These are phyloP conservation scores for Pelvicachromis taeniatus DNA, from an alignment of 2,113 vertebrate genomes.

Conservation along the genomic window DNA sequence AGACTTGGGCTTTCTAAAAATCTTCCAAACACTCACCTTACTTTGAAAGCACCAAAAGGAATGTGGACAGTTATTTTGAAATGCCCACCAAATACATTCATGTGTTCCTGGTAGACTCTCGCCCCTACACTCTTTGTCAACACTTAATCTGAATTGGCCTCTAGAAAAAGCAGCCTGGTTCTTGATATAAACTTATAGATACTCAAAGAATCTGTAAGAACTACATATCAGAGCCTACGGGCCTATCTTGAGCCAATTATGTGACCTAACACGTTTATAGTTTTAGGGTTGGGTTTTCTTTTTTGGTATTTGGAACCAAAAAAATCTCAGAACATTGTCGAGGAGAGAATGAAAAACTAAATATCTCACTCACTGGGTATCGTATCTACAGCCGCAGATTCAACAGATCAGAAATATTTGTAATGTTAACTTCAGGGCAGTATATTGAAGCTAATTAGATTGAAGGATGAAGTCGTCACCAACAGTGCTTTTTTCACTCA, in stretches of 20 bases:
- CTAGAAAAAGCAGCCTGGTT: background rate
- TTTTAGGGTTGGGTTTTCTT: background rate
- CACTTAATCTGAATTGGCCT: background rate
- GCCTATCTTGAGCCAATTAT: background rate
- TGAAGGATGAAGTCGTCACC: background rate
- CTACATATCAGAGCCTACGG: background rate
- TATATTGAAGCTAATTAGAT: background rate
- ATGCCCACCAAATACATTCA: background rate
- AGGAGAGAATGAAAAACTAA: background rate
- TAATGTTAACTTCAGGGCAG: background rate
- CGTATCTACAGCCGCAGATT: background rate
- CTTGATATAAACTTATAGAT: background rate
- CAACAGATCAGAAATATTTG: background rate
- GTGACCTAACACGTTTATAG: background rate
- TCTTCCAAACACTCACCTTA: background rate
- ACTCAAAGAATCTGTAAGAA: background rate
- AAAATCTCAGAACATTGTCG: background rate
- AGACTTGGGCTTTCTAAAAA: constrained; percentile 48
- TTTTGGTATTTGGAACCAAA: background rate
- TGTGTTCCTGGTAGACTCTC: background rate
- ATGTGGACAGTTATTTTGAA: background rate
- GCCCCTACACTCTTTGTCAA: background rate
- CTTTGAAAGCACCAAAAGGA: background rate
- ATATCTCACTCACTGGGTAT: background rate
- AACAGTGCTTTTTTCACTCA: background rate